Evolutionary conservation across 2,888 invertebrate genomes (phyloP), one percentile per base, ranked within the genome.

Genomic region (Cantharis lateralis): DNA sequence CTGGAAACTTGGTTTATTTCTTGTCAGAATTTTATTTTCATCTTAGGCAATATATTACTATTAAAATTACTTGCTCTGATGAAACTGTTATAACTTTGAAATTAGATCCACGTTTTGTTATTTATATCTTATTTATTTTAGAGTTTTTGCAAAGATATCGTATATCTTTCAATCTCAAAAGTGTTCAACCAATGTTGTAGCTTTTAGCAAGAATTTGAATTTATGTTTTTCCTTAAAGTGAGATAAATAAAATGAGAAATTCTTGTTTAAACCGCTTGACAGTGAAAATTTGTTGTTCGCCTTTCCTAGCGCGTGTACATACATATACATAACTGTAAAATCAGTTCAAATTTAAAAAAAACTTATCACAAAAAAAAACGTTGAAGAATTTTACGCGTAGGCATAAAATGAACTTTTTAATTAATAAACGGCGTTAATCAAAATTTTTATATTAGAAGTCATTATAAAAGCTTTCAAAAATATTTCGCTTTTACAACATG

Each of bases 161-260:
- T 48, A 48, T 48, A 66, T 66, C 18, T 66, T 18, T n/a, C 64
- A 66, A 66, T 66, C 64, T 66, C 64, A 66, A 66, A 66, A 66
- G 24, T 66, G 64, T 66, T 20, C 64, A 20, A 24, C 48, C 64
- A 18, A 24, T 66, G 64, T 20, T 66, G 64, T 20, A 20, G 64
- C 64, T 66, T 66, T 66, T 66, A 66, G 64, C 64, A 66, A 66
- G 24, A 66, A 66, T 24, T 66, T 66, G 24, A 66, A 66, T 66
- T 66, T 66, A 66, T 66, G 64, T 24, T 66, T 66, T 24, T 66
- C 64, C 64, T 20, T 66, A 66, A 66, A 66, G 64, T 66, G 64
- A 66, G 64, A 66, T 66, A 66, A 66, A 66, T 66, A 66, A 66
- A 66, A 66, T 66, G 64, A 24, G 64, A 66, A 66, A 66, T 66